Evolutionary conservation across 2,888 invertebrate species (phyloP).

Genomic region (Punctoribates punctum): DNA sequence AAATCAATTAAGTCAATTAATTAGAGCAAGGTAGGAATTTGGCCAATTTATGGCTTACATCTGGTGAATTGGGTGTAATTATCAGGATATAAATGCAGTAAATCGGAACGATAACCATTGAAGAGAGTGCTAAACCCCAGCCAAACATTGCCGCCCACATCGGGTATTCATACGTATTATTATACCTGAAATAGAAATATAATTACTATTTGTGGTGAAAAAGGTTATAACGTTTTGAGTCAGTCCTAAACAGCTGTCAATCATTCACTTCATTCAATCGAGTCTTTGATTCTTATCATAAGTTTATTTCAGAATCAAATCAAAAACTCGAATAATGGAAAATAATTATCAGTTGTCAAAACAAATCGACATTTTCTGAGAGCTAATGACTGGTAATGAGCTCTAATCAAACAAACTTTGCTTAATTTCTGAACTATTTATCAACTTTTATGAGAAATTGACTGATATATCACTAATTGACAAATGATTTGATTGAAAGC

Average conservation of each 20-base stretch:
- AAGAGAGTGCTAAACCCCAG: conserved; percentile 52
- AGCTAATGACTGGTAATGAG: not conserved
- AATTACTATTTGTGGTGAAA: no score
- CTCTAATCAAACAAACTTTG: no score
- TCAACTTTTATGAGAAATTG: no score
- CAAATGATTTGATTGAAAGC: no score
- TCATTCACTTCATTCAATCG: not conserved
- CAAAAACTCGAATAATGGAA: no score
- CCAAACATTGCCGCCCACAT: conserved; percentile 55
- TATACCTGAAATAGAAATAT: conserved; percentile 49
- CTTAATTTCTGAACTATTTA: not conserved
- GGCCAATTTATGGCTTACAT: conserved; percentile 33
- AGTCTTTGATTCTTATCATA: not conserved
- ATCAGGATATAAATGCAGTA: conserved; percentile 51
- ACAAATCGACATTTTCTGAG: no score
- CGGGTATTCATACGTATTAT: conserved; percentile 56
- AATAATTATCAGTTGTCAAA: no score
- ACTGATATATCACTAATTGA: no score
- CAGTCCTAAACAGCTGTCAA: not conserved
- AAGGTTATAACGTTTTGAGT: no score
- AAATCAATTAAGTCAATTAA: not conserved
- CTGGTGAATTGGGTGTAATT: conserved; percentile 45
- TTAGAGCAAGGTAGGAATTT: not conserved
- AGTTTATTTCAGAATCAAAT: not conserved
- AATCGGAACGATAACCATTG: conserved; percentile 53